Evolutionary conservation across 2,797 vertebrate genomes (phyloP).

Genomic region (Oophaga sylvatica): DNA sequence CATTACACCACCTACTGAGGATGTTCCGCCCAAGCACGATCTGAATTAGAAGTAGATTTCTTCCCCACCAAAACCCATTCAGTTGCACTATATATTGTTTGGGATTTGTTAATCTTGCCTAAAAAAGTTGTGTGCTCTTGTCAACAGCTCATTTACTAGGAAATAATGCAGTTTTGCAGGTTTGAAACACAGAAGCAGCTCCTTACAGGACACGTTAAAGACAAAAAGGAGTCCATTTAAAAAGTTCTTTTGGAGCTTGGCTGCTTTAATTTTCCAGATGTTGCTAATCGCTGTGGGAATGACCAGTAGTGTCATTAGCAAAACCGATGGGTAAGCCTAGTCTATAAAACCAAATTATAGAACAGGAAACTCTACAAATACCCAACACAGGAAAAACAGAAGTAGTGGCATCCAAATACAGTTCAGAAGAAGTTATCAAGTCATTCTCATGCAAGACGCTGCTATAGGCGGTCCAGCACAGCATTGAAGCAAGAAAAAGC

Average conservation of each 20-base stretch:
- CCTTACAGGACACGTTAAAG: neutral
- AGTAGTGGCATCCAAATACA: conserved; percentile 14
- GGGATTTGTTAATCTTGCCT: too few relatives aligned
- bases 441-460: neutral
- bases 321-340: neutral
- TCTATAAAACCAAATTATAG: conserved; percentile 29
- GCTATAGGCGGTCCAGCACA: neutral
- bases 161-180: too few relatives aligned
- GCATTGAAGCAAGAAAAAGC: too few relatives aligned
- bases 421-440: neutral
- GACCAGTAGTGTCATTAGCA: conserved; percentile 5
- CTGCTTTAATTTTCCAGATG: conserved; percentile 35
- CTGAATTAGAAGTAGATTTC: too few relatives aligned
- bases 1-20: too few relatives aligned
- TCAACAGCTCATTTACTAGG: too few relatives aligned
- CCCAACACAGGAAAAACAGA: conserved; percentile 35
- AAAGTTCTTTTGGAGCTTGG: neutral
- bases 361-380: conserved; percentile 31
- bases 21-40: too few relatives aligned
- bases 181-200: neutral
- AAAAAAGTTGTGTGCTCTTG: too few relatives aligned
- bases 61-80: too few relatives aligned
- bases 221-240: neutral
- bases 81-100: too few relatives aligned
- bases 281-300: neutral